These are phyloP conservation scores for Corythornis vintsioides DNA, from an alignment of 2,113 vertebrate species.

Conservation along the genomic window DNA sequence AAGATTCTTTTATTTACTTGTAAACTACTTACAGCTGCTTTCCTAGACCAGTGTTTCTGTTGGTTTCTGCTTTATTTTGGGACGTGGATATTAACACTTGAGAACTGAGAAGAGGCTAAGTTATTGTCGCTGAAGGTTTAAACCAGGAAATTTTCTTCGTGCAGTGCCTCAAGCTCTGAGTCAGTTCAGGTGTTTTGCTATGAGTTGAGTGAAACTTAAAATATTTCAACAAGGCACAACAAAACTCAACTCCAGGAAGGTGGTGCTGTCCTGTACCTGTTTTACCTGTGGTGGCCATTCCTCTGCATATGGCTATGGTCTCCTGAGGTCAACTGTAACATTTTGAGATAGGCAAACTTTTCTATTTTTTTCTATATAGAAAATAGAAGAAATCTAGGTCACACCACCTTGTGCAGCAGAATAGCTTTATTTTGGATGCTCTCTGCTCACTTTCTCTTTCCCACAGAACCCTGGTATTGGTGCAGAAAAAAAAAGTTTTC, in stretches of 20 bases:
- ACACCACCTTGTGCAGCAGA: background rate
- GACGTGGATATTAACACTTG: background rate
- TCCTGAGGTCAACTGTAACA: background rate
- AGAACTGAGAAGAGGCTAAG: background rate
- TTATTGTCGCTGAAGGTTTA: background rate
- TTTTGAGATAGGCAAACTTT: background rate
- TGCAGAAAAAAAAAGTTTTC: background rate
- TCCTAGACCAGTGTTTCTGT: background rate
- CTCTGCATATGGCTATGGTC: no score
- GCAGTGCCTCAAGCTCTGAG: background rate
- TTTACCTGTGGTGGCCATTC: background rate
- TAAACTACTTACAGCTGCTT: background rate
- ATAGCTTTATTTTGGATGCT: background rate
- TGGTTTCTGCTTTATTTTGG: background rate
- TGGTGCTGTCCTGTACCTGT: background rate
- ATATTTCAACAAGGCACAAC: background rate
- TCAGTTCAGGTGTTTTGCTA: background rate
- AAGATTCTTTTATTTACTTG: conserved; percentile 1
- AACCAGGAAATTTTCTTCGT: background rate
- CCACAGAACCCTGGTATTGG: background rate
- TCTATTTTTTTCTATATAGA: background rate
- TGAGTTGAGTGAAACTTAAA: background rate
- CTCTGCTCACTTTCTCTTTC: background rate
- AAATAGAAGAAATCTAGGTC: background rate
- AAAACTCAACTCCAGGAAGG: background rate